A percentile compares a stretch with the other conserved stretches of the same genome.
phyloP scores from a whole-genome alignment of 2,113 vertebrate species.

The Charadrius vociferus region DNA sequence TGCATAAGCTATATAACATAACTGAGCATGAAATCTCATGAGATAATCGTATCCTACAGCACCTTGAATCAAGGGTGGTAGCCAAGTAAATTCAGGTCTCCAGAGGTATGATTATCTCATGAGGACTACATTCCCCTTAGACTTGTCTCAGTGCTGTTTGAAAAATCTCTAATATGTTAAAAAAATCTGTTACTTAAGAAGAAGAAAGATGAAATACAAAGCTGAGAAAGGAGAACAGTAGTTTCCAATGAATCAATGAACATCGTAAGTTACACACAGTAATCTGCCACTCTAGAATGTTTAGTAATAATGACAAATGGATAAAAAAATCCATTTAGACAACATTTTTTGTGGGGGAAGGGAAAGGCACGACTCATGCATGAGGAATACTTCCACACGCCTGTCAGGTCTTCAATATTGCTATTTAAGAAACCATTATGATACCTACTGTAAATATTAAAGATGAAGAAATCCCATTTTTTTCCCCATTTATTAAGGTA shows the following conservation, averaged over 20 bases:
- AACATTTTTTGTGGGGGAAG: not conserved
- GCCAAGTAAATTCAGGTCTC: not conserved
- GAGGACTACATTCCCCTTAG: not conserved
- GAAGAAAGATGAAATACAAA: not conserved
- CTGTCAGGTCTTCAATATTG: not conserved
- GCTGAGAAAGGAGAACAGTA: not conserved
- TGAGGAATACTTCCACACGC: not conserved
- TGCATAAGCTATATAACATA: not conserved
- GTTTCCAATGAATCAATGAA: not conserved
- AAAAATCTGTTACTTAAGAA: not conserved
- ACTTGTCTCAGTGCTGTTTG: not conserved
- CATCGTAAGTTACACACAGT: rapidly evolving
- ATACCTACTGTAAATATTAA: not conserved
- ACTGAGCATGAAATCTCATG: not conserved
- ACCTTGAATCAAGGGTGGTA: not conserved
- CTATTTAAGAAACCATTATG: not conserved
- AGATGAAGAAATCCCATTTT: not conserved
- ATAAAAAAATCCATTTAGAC: not conserved
- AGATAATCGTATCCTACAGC: not conserved
- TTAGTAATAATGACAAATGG: not conserved
- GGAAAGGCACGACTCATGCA: not conserved
- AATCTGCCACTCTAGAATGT: not conserved
- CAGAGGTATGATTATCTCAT: not conserved
- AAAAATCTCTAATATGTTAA: not conserved
- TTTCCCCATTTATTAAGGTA: not conserved